Evolutionary conservation across 2,113 vertebrate genomes (phyloP).

Genomic region (Pimephales promelas): DNA sequence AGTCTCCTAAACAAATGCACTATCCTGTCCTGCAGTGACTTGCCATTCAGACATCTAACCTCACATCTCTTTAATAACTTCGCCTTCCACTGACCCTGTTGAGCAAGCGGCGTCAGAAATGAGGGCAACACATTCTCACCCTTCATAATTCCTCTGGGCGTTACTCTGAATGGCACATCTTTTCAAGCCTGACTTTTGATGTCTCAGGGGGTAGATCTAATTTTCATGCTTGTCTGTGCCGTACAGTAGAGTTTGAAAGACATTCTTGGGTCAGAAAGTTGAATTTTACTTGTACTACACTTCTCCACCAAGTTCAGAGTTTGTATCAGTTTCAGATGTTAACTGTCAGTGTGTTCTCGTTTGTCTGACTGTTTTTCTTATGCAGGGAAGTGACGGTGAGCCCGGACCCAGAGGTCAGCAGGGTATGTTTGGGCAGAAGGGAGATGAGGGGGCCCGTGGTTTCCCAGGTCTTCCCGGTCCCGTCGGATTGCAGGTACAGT

Average conservation of each 20-base stretch:
- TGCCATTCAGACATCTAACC: neutral
- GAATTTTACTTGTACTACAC: neutral
- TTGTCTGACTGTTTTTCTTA: slow-evolving; percentile 11
- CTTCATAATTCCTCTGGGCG: slow-evolving; percentile 1
- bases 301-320: neutral
- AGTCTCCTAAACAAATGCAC: neutral
- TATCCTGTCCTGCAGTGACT: neutral
- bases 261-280: neutral
- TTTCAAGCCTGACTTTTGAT: slow-evolving; percentile 27
- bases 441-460: slow-evolving; percentile 94
- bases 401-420: slow-evolving; percentile 94
- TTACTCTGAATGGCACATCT: neutral
- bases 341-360: neutral
- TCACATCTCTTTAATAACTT: neutral
- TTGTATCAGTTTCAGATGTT: neutral
- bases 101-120: neutral
- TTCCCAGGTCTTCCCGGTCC: slow-evolving; percentile 95
- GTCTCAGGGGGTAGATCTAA: slow-evolving; percentile 15
- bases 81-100: slow-evolving; percentile 8
- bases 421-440: slow-evolving; percentile 98
- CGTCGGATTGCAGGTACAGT: slow-evolving; percentile 89
- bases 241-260: neutral
- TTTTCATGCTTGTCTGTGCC: slow-evolving; percentile 18
- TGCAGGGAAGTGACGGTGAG: slow-evolving; percentile 92
- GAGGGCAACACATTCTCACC: slow-evolving; percentile 9